Percentiles rank a stretch among this genome's conserved stretches.
Conservation (phyloP, 2,888 invertebrate species). For the Hyposoter didymator region DNA sequence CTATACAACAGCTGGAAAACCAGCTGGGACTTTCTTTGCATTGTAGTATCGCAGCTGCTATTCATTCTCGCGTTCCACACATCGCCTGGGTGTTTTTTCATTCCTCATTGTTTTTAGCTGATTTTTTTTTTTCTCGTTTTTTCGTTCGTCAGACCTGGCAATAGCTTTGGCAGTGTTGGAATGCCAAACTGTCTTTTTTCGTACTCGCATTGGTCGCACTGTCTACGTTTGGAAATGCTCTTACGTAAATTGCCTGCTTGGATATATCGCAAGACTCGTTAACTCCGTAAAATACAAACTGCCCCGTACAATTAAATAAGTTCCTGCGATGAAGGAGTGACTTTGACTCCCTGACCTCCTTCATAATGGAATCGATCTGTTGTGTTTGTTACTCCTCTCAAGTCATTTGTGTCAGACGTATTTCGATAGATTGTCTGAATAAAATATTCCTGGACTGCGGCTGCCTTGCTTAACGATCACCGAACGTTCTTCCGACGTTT, state of each 20-base stretch:
- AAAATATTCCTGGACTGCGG: background rate
- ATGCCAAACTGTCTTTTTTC: background rate
- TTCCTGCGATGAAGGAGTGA: conserved; percentile 22
- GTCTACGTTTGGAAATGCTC: too few relatives aligned
- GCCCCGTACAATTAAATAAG: background rate
- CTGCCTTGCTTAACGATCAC: background rate
- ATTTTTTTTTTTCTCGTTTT: conserved; percentile 35
- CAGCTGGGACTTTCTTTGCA: conserved; percentile 57
- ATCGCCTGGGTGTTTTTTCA: conserved; percentile 51
- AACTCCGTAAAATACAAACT: conserved; percentile 28
- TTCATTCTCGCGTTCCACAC: conserved; percentile 60
- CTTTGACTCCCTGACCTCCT: conserved; percentile 17
- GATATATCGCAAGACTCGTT: conserved; percentile 35
- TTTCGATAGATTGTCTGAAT: background rate
- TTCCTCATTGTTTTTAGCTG: conserved; percentile 48
- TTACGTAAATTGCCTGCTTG: conserved; percentile 10
- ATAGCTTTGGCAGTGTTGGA: background rate
- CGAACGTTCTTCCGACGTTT: background rate
- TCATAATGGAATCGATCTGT: background rate
- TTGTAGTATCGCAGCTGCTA: conserved; percentile 68
- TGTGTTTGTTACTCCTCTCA: background rate
- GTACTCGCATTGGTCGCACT: background rate
- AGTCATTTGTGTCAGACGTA: background rate
- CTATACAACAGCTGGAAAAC: conserved; percentile 61
- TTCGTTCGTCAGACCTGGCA: background rate